Evolutionary conservation across 1,140 invertebrate species (phyloP).

Genomic region (Heterodera schachtii): DNA sequence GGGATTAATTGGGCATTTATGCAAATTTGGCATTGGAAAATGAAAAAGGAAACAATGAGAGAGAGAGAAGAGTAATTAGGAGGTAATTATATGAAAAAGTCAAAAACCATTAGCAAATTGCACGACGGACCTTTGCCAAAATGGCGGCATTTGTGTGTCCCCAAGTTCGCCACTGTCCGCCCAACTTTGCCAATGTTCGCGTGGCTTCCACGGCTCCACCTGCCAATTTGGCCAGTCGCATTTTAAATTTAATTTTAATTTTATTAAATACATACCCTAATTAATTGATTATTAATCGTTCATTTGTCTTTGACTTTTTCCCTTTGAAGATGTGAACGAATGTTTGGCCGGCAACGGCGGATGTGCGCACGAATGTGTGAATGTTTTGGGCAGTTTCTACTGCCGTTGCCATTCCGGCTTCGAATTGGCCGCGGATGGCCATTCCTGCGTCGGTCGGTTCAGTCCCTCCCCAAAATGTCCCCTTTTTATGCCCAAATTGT

Average conservation of each 20-base stretch:
- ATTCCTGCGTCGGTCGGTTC: slow-evolving; percentile 54
- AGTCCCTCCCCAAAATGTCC: no score
- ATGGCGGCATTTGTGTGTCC: slow-evolving; percentile 63
- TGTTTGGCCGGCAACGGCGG: slow-evolving; percentile 66
- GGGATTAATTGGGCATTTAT: not conserved
- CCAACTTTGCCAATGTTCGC: slow-evolving; percentile 60
- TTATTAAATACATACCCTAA: not conserved
- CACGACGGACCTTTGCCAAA: slow-evolving; percentile 64
- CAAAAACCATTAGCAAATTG: slow-evolving; percentile 66
- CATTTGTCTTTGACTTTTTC: not conserved
- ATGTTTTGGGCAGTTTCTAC: slow-evolving; percentile 70
- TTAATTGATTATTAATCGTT: not conserved
- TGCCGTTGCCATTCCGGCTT: slow-evolving; percentile 72
- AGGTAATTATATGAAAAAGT: no score
- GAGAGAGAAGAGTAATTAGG: no score
- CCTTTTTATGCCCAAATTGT: no score
- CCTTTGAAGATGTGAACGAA: slow-evolving; percentile 65
- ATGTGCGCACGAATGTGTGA: slow-evolving; percentile 65
- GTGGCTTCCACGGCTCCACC: slow-evolving; percentile 62
- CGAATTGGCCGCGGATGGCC: slow-evolving; percentile 52
- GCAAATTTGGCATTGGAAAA: not conserved
- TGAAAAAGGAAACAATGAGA: not conserved
- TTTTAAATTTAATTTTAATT: no score
- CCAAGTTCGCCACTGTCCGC: slow-evolving; percentile 16
- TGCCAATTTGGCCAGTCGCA: slow-evolving; percentile 65